Conservation (phyloP, 2,797 vertebrate genomes). For the Cynopterus sphinx region DNA sequence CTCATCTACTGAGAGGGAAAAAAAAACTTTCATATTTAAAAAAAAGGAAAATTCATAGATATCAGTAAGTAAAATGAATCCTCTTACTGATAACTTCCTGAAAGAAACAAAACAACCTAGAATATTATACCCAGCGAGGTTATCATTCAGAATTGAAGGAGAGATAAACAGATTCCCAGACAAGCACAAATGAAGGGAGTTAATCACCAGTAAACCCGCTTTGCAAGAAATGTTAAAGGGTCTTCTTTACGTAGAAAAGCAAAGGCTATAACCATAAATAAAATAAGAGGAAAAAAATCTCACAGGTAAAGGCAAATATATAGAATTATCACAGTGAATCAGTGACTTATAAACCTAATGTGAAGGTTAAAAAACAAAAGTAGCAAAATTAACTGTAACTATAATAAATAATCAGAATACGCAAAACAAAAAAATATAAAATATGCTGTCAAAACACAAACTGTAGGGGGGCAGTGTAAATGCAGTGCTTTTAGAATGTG, state of each 20-base stretch:
- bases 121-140: neutral
- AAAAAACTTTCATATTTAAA: slow-evolving; percentile 26
- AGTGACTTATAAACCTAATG: neutral
- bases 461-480: too few relatives aligned
- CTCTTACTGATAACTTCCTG: neutral
- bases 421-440: too few relatives aligned
- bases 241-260: neutral
- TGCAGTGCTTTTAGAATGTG: too few relatives aligned
- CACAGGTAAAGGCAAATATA: neutral
- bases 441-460: too few relatives aligned
- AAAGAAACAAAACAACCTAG: neutral
- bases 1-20: neutral
- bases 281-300: neutral
- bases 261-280: neutral
- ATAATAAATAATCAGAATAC: too few relatives aligned
- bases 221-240: neutral
- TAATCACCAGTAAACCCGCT: too few relatives aligned
- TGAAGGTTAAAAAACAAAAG: neutral
- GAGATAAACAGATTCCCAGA: too few relatives aligned
- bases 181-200: too few relatives aligned
- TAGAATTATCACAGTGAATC: neutral
- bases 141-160: too few relatives aligned
- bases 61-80: neutral
- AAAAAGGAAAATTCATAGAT: neutral
- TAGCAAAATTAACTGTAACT: neutral